A percentile compares a stretch with the other conserved stretches of the same genome.
Evolutionary conservation across 1,140 invertebrate species (phyloP).

Genomic region (Papilio glaucus): DNA sequence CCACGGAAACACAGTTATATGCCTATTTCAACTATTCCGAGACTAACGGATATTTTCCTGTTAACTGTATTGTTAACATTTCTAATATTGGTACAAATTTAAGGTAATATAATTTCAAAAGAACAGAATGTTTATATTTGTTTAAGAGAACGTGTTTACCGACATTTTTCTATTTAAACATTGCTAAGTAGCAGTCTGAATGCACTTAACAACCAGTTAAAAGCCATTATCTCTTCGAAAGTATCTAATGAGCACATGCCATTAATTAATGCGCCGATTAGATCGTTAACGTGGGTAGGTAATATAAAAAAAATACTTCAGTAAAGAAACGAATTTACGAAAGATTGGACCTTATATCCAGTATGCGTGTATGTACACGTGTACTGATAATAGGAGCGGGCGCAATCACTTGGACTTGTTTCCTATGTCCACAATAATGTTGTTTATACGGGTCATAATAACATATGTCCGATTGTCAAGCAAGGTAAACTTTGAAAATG

Average conservation of each 20-base stretch:
- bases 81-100: neutral
- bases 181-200: constrained; percentile 8
- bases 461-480: constrained; percentile 16
- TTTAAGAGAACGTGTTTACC: constrained; percentile 7
- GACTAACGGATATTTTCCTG: neutral
- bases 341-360: constrained; percentile 30
- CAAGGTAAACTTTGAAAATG: constrained; percentile 23
- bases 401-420: constrained; percentile 34
- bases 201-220: constrained; percentile 11
- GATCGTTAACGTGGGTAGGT: neutral
- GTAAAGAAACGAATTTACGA: constrained; percentile 1
- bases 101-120: constrained; percentile 1
- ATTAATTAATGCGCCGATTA: constrained; percentile 20
- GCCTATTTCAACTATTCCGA: too few species aligned
- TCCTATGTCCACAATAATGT: constrained; percentile 31
- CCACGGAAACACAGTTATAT: too few species aligned
- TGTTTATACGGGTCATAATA: constrained; percentile 36
- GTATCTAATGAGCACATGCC: constrained; percentile 15
- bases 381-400: constrained; percentile 28
- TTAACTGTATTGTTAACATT: neutral
- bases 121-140: neutral
- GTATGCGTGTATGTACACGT: constrained; percentile 35
- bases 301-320: constrained; percentile 7
- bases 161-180: constrained; percentile 18
- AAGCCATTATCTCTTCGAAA: constrained; percentile 22